A percentile compares a stretch with the other conserved stretches of the same genome.
Evolutionary conservation across 2,113 vertebrate species (phyloP).

Genomic region (Athene cunicularia): DNA sequence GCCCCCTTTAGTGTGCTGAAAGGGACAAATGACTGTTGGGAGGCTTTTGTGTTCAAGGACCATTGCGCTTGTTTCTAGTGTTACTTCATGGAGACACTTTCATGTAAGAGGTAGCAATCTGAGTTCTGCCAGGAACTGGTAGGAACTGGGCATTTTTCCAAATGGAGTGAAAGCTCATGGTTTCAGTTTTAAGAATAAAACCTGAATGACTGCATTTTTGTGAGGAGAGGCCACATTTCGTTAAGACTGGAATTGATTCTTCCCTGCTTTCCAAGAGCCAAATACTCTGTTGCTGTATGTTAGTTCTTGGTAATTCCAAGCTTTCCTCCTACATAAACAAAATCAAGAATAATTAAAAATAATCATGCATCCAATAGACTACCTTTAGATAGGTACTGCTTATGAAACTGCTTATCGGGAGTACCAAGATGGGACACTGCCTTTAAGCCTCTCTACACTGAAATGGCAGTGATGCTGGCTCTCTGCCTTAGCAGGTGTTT

Average conservation of each 20-base stretch:
- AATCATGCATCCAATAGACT: neutral
- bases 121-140: neutral
- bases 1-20: constrained; percentile 9
- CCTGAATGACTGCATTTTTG: neutral
- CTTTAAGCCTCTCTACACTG: neutral
- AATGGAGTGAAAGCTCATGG: neutral
- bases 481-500: neutral
- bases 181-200: constrained; percentile 15
- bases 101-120: neutral
- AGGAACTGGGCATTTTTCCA: neutral
- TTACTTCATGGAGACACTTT: neutral
- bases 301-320: neutral
- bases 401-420: neutral
- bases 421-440: neutral
- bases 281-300: neutral
- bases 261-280: neutral
- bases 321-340: neutral
- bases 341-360: neutral
- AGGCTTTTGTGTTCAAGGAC: constrained; percentile 1
- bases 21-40: neutral
- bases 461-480: neutral
- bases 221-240: neutral
- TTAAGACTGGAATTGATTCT: neutral
- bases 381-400: neutral
- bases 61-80: neutral